Percentiles rank a stretch among this genome's conserved stretches.
Conservation (phyloP, 2,888 invertebrate species). For the Ectemnius continuus region DNA sequence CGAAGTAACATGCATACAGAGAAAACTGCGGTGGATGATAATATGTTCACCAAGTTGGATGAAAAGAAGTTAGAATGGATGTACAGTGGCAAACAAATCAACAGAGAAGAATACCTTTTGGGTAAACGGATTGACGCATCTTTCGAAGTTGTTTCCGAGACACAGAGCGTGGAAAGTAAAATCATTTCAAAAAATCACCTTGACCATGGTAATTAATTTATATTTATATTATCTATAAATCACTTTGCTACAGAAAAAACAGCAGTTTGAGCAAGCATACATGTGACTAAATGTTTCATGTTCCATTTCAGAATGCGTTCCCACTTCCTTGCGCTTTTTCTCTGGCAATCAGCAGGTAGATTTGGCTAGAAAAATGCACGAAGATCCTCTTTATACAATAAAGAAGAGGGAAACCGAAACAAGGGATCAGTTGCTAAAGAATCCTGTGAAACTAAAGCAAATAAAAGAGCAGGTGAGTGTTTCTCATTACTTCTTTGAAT, state of each 20-base stretch:
- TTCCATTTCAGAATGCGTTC: conserved; percentile 82
- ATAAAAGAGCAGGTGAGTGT: conserved; percentile 87
- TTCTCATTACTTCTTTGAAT: too few relatives aligned
- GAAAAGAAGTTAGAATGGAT: conserved; percentile 90
- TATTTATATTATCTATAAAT: conserved; percentile 18
- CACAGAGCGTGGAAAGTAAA: conserved; percentile 79
- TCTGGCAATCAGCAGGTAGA: conserved; percentile 87
- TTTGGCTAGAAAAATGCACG: conserved; percentile 91
- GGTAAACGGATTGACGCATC: conserved; percentile 91
- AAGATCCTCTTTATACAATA: conserved; percentile 94
- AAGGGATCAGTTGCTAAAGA: conserved; percentile 89
- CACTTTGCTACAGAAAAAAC: conserved; percentile 1
- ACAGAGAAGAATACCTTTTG: conserved; percentile 92
- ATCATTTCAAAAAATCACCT: conserved; percentile 82
- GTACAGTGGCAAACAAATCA: conserved; percentile 86
- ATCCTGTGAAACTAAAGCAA: conserved; percentile 94
- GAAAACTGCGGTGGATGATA: conserved; percentile 81
- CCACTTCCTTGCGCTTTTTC: conserved; percentile 84
- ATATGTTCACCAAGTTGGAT: conserved; percentile 77
- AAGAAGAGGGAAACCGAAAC: conserved; percentile 94
- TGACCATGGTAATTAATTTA: conserved; percentile 79
- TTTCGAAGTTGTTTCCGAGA: conserved; percentile 83
- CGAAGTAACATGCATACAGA: too few relatives aligned
- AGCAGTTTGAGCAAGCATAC: not conserved
- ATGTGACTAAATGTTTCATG: not conserved